Conservation (phyloP, 1,140 invertebrate genomes). For the Drosophila lacertosa region DNA sequence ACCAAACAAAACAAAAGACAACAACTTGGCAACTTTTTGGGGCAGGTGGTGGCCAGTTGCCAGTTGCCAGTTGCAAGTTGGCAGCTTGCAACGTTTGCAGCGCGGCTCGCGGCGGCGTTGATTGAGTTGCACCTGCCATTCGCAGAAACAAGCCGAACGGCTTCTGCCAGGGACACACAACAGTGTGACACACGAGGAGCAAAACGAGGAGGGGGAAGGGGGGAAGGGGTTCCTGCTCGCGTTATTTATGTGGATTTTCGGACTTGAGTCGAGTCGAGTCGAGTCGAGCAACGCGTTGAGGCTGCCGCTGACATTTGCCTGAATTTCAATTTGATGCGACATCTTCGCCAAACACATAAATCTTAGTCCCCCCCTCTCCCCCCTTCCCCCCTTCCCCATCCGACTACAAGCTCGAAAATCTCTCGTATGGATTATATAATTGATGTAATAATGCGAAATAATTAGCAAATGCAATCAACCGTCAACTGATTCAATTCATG, state of each 20-base stretch:
- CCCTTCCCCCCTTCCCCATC: too few relatives aligned
- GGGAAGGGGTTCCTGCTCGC: conserved; percentile 32
- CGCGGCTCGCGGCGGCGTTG: conserved; percentile 46
- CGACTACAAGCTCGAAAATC: too few relatives aligned
- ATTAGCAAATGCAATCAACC: conserved; percentile 54
- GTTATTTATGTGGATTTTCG: conserved; percentile 79
- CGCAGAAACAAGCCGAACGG: conserved; percentile 74
- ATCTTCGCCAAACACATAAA: conserved; percentile 59
- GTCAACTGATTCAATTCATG: background rate
- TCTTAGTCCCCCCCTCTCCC: too few relatives aligned
- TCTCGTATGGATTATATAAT: conserved; percentile 12
- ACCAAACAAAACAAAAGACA: background rate
- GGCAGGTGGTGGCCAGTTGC: conserved; percentile 52
- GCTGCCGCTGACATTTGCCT: conserved; percentile 75
- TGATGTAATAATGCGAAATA: conserved; percentile 36
- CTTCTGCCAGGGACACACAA: conserved; percentile 11
- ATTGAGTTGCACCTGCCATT: conserved; percentile 83
- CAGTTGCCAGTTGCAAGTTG: conserved; percentile 42
- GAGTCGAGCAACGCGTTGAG: conserved; percentile 4
- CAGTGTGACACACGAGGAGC: background rate
- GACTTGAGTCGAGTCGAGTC: conserved; percentile 14
- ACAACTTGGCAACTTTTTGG: conserved; percentile 57
- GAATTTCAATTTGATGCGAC: conserved; percentile 73
- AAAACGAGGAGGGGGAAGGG: background rate
- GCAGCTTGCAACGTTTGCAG: background rate